phyloP scores from a whole-genome alignment of 2,888 invertebrate species.

The Flexamia atlantica region DNA sequence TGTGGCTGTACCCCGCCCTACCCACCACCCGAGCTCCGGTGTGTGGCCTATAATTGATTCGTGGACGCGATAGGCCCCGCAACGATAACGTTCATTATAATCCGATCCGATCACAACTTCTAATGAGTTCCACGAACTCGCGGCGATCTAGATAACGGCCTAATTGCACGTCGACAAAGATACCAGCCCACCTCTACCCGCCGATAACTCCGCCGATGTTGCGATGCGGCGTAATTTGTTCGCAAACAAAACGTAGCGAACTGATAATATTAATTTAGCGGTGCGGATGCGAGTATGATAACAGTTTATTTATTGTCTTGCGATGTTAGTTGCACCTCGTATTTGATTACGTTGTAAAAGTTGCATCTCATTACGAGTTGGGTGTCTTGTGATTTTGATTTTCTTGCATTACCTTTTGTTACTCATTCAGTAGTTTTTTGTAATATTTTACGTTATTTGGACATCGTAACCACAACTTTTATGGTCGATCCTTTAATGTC shows the following conservation, averaged over 20 bases:
- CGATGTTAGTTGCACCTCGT: not conserved
- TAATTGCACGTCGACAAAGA: slow-evolving; percentile 67
- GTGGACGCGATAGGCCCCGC: slow-evolving; percentile 57
- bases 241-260: slow-evolving; percentile 48
- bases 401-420: too few species aligned
- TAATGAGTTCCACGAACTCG: slow-evolving; percentile 69
- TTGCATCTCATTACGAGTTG: too few species aligned
- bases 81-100: slow-evolving; percentile 68
- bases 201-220: slow-evolving; percentile 43
- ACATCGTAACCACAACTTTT: too few species aligned
- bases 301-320: not conserved
- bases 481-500: too few species aligned
- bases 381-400: too few species aligned
- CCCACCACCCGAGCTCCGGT: not conserved
- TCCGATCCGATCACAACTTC: slow-evolving; percentile 69
- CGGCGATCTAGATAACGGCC: slow-evolving; percentile 65
- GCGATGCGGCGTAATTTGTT: slow-evolving; percentile 42
- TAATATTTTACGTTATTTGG: too few species aligned
- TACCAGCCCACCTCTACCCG: slow-evolving; percentile 59
- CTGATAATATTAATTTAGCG: slow-evolving; percentile 53
- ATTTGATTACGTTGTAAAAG: too few species aligned
- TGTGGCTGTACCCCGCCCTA: too few species aligned
- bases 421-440: too few species aligned
- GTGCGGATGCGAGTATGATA: slow-evolving; percentile 1
- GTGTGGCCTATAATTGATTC: slow-evolving; percentile 67